Percentiles rank a stretch among this genome's conserved stretches.
Evolutionary conservation across 2,113 vertebrate genomes (phyloP).

Genomic region (Acanthisitta chloris): DNA sequence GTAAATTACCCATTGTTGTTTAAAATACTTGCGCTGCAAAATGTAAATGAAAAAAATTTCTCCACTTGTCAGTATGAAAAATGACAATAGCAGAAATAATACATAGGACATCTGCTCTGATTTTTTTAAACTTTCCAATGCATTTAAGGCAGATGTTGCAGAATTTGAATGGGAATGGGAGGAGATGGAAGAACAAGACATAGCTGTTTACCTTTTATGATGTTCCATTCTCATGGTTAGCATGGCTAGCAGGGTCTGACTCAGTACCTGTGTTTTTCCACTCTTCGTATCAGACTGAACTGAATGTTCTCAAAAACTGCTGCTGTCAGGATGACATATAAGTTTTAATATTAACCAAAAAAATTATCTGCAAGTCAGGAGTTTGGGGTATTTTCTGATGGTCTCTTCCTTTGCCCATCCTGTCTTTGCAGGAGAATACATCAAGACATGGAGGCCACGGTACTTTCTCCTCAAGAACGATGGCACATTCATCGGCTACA

Average conservation of each 20-base stretch:
- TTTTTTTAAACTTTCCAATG: conserved; percentile 62
- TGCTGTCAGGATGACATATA: background rate
- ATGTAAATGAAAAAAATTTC: conserved; percentile 79
- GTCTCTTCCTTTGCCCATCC: background rate
- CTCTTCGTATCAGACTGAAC: background rate
- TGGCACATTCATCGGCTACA: conserved; percentile 96
- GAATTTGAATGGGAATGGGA: conserved; percentile 36
- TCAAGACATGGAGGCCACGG: conserved; percentile 95
- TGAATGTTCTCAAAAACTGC: background rate
- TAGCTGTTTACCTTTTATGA: conserved; percentile 32
- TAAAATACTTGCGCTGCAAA: conserved; percentile 85
- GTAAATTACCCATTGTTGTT: conserved; percentile 76
- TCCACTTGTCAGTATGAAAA: conserved; percentile 85
- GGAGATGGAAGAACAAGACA: conserved; percentile 37
- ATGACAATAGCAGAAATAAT: conserved; percentile 80
- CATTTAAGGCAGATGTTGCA: conserved; percentile 78
- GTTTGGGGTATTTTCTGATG: background rate
- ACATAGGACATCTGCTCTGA: conserved; percentile 86
- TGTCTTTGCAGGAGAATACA: conserved; percentile 87
- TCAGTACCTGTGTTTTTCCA: conserved; percentile 34
- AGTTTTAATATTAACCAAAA: background rate
- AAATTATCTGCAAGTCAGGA: background rate
- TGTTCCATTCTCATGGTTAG: conserved; percentile 24
- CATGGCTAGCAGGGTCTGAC: background rate
- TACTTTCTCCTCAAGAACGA: conserved; percentile 96